Evolutionary conservation across 1,140 invertebrate species (phyloP), one percentile per base, ranked within the genome.

Genomic region (Eumeta japonica): DNA sequence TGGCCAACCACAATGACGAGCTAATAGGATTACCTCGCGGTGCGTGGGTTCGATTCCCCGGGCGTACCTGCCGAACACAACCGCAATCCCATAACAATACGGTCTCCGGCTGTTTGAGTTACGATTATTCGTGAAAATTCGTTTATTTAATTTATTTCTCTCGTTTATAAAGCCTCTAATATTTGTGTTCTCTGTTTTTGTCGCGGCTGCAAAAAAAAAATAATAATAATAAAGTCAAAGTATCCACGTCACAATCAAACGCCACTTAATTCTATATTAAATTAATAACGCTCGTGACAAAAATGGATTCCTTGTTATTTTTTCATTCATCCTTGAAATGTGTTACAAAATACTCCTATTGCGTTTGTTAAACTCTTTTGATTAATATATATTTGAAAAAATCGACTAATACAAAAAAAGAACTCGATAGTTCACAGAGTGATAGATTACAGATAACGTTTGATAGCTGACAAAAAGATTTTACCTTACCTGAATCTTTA

Each of bases 121-220:
- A 24, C n/a, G n/a, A 24, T 24, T 39, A 61, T 66, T 37, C 65
- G 66, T 70, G 54, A 66, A 61, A 61, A 65, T 65, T 65, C 68
- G 64, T 73, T 70, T 73, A 66, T 68, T 73, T 73, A 70, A 68
- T 73, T 68, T 68, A 68, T 55, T 58, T 65, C 55, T 58, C 55
- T 61, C 56, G 54, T 65, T 71, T 67, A 67, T 62, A 24, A 7
- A 5, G 5, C n/a, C 20, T 24, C 20, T 24, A 24, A n/a, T 24
- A 24, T 24, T 24, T 24, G n/a, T 24, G 20, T 24, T 24, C 20
- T 7, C 5, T 24, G 20, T 24, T 5, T 24, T 7, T 24, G 20
- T 24, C 20, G 20, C 5, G 20, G 5, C 5, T 24, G 20, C n/a
- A n/a, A 24, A n/a, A 7, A 24, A 24, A 7, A 24, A 24, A 24